phyloP scores from a whole-genome alignment of 2,113 vertebrate genomes.

The Melanotaenia duboulayi region DNA sequence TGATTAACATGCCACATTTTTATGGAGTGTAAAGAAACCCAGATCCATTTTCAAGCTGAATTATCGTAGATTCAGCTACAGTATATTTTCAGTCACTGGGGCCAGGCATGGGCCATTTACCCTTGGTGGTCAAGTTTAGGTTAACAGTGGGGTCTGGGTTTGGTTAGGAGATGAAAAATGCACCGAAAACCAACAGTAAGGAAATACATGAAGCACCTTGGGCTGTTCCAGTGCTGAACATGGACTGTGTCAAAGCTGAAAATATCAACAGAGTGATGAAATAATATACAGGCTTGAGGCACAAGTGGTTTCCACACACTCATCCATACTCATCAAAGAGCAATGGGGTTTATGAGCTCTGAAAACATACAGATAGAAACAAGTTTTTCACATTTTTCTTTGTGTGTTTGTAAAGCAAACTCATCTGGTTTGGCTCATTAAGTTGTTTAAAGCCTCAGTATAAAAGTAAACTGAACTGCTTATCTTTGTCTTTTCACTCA shows the following conservation, averaged over 20 bases:
- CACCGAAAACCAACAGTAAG: conserved; percentile 51
- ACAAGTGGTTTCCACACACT: conserved; percentile 52
- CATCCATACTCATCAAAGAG: conserved; percentile 55
- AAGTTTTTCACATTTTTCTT: conserved; percentile 29
- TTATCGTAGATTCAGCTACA: conserved; percentile 14
- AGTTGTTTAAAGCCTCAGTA: conserved; percentile 11
- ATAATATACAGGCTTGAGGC: conserved; percentile 60
- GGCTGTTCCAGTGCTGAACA: conserved; percentile 23
- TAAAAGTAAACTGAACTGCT: conserved; percentile 9
- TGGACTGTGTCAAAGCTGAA: conserved; percentile 50
- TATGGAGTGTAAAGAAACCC: conserved; percentile 33
- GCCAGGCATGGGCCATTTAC: conserved; percentile 49
- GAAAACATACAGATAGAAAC: conserved; percentile 61
- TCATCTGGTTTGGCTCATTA: conserved; percentile 49
- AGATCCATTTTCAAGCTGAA: conserved; percentile 49
- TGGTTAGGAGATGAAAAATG: conserved; percentile 56
- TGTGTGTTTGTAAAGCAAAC: conserved; percentile 36
- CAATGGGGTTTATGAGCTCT: conserved; percentile 55
- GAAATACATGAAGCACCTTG: conserved; percentile 28
- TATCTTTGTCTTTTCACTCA: not conserved
- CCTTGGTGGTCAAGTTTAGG: conserved; percentile 50
- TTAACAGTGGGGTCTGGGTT: conserved; percentile 56
- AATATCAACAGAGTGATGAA: conserved; percentile 64
- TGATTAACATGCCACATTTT: conserved; percentile 57
- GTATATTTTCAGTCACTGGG: conserved; percentile 53